A percentile compares a stretch with the other conserved stretches of the same genome.
Evolutionary conservation across 1,140 invertebrate species (phyloP).

Genomic region (Eueides isabella): DNA sequence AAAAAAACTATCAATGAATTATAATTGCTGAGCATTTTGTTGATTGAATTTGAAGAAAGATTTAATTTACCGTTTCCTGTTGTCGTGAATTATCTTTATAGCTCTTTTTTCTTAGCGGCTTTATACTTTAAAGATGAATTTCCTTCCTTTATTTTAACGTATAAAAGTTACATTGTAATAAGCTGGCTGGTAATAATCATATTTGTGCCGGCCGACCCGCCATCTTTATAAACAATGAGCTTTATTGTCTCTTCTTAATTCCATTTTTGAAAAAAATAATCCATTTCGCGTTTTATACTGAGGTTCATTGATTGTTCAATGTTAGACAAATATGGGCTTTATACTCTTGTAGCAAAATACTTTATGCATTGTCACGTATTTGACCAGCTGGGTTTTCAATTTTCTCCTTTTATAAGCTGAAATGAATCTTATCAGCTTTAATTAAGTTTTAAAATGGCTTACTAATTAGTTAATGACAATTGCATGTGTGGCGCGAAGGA

Average conservation of each 20-base stretch:
- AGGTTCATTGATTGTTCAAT: conserved; percentile 59
- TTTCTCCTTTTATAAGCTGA: conserved; percentile 52
- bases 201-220: conserved; percentile 68
- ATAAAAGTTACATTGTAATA: conserved; percentile 20
- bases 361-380: conserved; percentile 29
- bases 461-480: conserved; percentile 67
- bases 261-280: conserved; percentile 81
- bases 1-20: conserved; percentile 29
- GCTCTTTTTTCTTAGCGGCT: conserved; percentile 15
- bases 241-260: conserved; percentile 81
- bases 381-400: conserved; percentile 62
- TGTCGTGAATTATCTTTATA: conserved; percentile 26
- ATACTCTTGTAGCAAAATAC: conserved; percentile 41
- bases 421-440: conserved; percentile 54
- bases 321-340: conserved; percentile 45
- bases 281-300: conserved; percentile 78
- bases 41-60: conserved; percentile 33
- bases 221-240: conserved; percentile 80
- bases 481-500: conserved; percentile 56
- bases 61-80: conserved; percentile 38
- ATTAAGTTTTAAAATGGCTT: conserved; percentile 56
- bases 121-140: conserved; percentile 15
- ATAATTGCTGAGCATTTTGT: conserved; percentile 27
- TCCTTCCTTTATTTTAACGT: conserved; percentile 40
- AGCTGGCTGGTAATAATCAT: conserved; percentile 44